A percentile compares a stretch with the other conserved stretches of the same genome.
phyloP scores from a whole-genome alignment of 2,888 invertebrate genomes.

The Acanthosepion lycidas region DNA sequence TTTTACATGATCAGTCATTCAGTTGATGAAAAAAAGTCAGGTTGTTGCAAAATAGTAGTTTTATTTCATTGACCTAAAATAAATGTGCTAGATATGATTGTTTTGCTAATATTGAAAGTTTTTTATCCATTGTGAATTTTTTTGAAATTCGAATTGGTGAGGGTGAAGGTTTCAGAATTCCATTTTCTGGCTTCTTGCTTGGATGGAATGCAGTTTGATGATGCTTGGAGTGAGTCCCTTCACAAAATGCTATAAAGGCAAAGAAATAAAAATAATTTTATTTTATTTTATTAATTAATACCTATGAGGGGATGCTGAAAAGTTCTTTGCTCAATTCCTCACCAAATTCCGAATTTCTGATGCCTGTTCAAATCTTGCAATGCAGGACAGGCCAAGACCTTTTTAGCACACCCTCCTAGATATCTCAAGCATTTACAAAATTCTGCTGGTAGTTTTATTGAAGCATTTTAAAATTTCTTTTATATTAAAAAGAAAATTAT shows the following conservation, averaged over 20 bases:
- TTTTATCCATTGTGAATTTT: background rate
- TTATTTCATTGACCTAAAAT: background rate
- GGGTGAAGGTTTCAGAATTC: constrained; percentile 59
- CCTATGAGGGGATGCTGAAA: too few species aligned
- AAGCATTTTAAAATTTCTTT: too few species aligned
- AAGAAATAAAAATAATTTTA: background rate
- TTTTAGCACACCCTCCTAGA: too few species aligned
- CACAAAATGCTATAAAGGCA: constrained; percentile 58
- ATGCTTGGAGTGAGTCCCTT: constrained; percentile 59
- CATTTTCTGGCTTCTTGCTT: constrained; percentile 58
- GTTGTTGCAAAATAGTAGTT: background rate
- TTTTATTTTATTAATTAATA: too few species aligned
- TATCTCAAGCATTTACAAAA: too few species aligned
- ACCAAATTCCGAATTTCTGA: too few species aligned
- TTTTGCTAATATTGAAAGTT: background rate
- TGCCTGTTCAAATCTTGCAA: too few species aligned
- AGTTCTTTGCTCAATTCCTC: too few species aligned
- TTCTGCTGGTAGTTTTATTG: too few species aligned
- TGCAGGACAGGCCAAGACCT: too few species aligned
- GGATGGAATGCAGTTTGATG: constrained; percentile 58
- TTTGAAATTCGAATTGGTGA: constrained; percentile 37
- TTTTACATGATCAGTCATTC: background rate
- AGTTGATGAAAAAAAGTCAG: background rate
- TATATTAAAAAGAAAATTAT: too few species aligned
- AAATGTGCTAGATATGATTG: background rate